Conservation (phyloP, 2,113 vertebrate genomes). For the Gymnorhina tibicen region DNA sequence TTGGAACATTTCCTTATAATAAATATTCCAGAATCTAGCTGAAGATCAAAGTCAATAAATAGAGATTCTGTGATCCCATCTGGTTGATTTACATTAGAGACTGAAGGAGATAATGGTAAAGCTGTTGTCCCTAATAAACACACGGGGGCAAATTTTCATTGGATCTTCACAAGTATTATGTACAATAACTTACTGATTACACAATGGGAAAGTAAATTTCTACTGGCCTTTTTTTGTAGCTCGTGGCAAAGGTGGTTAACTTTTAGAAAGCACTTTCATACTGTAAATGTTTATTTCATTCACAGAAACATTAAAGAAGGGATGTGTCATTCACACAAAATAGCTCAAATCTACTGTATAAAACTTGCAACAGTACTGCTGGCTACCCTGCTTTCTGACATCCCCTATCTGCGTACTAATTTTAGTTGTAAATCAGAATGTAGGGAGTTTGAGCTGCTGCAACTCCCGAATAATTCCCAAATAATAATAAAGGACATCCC, state of each 20-base stretch:
- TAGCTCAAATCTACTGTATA: not conserved
- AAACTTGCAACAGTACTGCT: not conserved
- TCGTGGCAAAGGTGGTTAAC: not conserved
- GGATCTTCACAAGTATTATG: not conserved
- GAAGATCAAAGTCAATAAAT: not conserved
- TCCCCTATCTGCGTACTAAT: not conserved
- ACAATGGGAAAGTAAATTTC: not conserved
- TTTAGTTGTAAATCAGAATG: not conserved
- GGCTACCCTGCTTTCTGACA: not conserved
- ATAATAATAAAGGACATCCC: not conserved
- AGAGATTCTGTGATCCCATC: not conserved
- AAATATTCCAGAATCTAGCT: not conserved
- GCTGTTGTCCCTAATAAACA: not conserved
- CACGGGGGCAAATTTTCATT: not conserved
- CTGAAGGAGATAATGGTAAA: not conserved
- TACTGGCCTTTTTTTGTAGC: not conserved
- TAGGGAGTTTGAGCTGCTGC: not conserved
- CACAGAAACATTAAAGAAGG: not conserved
- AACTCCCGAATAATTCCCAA: not conserved
- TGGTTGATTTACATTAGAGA: not conserved
- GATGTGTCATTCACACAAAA: not conserved
- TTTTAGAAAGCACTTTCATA: not conserved
- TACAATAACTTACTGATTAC: not conserved
- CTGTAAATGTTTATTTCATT: not conserved
- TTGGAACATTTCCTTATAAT: fast-evolving